Base-by-base conservation (phyloP, 2,797 vertebrate genomes). In the Loris lydekkerianus region DNA sequence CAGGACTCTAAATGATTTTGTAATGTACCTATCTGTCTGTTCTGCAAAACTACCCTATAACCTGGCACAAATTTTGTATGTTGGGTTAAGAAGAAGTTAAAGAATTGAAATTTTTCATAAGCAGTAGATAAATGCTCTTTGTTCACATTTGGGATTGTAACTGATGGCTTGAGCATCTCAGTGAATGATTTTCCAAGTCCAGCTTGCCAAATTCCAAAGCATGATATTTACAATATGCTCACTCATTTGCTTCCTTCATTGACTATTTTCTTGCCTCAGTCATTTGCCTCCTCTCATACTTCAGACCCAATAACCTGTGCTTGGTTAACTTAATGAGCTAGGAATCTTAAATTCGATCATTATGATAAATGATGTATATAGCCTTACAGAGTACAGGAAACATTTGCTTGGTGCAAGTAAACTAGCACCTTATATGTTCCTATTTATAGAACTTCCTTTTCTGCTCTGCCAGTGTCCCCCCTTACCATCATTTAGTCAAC, bases 1-100 rank as follows among this genome's bases (percentile, higher is more conserved):
- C 69, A 91, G 18, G 43, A 60, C 69, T 93, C 60, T 88, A 94
- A 96, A 96, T 97, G 82, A 88, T 97, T 98, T 98, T 97, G 46
- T 97, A 95, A 93, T 91, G 69, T 78, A 25, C 31, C 72, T 87
- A 95, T 97, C 96, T 97, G 85, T 93, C 94, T 93, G 88, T 43
- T 91, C 96, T 89, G 78, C 21, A 95, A 96, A 98, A 82, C 21
- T 69, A 92, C 73, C 78, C 34, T 72, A 63, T 95, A 96, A 95
- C 75, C 0, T 93, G 90, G 78, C 78, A 96, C 31, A 65, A 13
- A 67, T 93, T 97, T 97, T 96, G 46, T 72, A 84, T 61, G 43
- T 91, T 61, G 27, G 40, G 21, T 61, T 86, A 63, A 94, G 69
- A 81, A 89, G 81, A 77, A 78, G 86, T 93, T 96, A 85, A 91